Evolutionary conservation across 2,113 vertebrate genomes (phyloP), one percentile per base, ranked within the genome.

Genomic region (Brevimyrus niger): DNA sequence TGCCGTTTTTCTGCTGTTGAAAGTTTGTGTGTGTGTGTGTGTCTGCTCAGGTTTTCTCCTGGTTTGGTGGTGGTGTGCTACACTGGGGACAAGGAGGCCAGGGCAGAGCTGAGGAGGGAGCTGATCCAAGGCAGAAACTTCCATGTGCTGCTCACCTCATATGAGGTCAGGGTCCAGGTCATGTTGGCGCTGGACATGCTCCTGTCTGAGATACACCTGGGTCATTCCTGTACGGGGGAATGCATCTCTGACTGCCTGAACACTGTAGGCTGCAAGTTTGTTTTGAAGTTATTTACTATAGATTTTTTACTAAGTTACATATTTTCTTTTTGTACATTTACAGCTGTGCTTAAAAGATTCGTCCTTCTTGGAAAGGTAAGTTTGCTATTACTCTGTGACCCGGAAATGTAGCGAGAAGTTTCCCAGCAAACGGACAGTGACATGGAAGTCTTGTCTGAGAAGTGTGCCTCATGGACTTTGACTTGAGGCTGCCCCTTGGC

Each of bases 301-400:
- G 9, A 4, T 85, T 86, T 47, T 61, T 55, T 0, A 90, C 1
- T 0, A 27, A 0, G 13, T 84, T 58, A 51, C 47, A 48, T 27
- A 23, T 50, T 3, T 89, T n/a, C 9, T 91, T 91, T 2, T 46
- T 89, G 17, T 23, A 76, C n/a, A 10, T 92, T 93, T 94, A 90
- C 94, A 98, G 98, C 93, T 98, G 88, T 98, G 97, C 92, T 94
- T 97, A 90, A 98, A 96, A 95, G 98, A 99, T 90, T 94, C 96
- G 86, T 88, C 92, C 0, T 97, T 96, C 95, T 92, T 99, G 5
- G 97, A 94, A 94, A 92, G 87, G 97, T 99, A 91, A 97, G 96
- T 94, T 83, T 19, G 69, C 38, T 61, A 23, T 53, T 61, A 23
- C 47, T 80, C 44, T 42, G 5, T 10, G 1, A 8, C 21, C 8